Evolutionary conservation across 2,888 invertebrate genomes (phyloP), one percentile per base, ranked within the genome.

Genomic region (Melanostoma mellinum): DNA sequence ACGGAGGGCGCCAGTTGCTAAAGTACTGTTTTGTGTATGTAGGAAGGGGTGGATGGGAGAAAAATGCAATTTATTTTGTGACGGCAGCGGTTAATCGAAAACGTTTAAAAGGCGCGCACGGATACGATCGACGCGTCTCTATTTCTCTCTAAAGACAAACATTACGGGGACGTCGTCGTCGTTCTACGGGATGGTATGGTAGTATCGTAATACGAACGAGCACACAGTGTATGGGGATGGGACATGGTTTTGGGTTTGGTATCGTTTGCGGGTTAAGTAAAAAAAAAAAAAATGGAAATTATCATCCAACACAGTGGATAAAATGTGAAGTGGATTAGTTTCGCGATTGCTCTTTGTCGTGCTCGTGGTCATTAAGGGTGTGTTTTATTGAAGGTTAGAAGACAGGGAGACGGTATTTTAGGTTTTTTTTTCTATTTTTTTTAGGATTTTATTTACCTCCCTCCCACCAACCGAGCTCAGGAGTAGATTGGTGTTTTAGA

Each of bases 1-100:
- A 65, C 55, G 74, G 48, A 65, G 74, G 71, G 58, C 58, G 60
- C 20, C 32, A 10, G 3, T 20, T 33, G 36, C n/a, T 33, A 52
- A 35, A 44, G 52, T 30, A 10, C 44, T 3, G 32, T 4, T 35
- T 20, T 38, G 8, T 44, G 42, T 4, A 35, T n/a, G 35, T n/a
- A 48, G n/a, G 67, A 20, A 9, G 38, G 53, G 53, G 63, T 32
- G 56, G 38, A 36, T 35, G 36, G 58, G 69, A 60, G 61, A 79
- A 75, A 84, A 84, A 84, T 84, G 79, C 84, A 84, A 84, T 84
- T 84, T 84, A 84, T 84, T 84, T 84, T 84, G 84, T 84, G 84
- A 84, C 84, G 84, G 84, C 84, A 78, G 84, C 84, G 84, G 84
- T 84, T 84, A 84, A 84, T 84, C 84, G 84, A 84, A 84, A 84